Base-by-base conservation (phyloP, 2,888 invertebrate genomes). In the Camponotus fellah region DNA sequence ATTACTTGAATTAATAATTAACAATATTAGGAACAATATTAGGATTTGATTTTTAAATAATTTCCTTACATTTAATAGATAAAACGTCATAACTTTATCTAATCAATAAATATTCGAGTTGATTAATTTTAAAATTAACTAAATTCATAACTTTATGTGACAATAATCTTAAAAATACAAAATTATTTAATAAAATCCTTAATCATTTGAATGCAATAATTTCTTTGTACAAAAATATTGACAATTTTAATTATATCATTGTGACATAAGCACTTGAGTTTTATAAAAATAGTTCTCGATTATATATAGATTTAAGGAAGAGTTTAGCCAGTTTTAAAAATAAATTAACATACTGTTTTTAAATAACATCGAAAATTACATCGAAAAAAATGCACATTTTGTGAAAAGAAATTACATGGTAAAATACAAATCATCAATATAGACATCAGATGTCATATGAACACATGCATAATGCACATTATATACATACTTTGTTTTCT, bases 31-130 rank as follows among this genome's bases (percentile, higher is more conserved):
- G 84, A 89, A 89, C 88, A 26, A 26, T 26, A 26, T 26, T 26
- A 26, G 85, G 69, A 88, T 86, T 87, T 86, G n/a, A 80, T 65
- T 77, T 86, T 89, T 89, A 86, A 88, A 88, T 83, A 89, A 88
- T 32, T 85, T 82, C 83, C 85, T 86, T 79, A 58, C 37, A 62
- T 37, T 66, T 83, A 87, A 43, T n/a, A 34, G n/a, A 77, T 53
- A 32, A 26, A 49, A 43, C 37, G 12, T 43, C 32, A 21, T 26
- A 72, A 64, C 12, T 69, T 40, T 6, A 17, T 37, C 12, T 62
- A 21, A 37, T 56, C 72, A 10, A 69, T 34, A 34, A 34, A 34
- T 49, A 68, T 5, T 69, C n/a, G 12, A 37, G n/a, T 64, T n/a
- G 64, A 9, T n/a, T n/a, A 26, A 9, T 12, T 80, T 71, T 26